phyloP scores from a whole-genome alignment of 2,113 vertebrate species.

The Perognathus longimembris region DNA sequence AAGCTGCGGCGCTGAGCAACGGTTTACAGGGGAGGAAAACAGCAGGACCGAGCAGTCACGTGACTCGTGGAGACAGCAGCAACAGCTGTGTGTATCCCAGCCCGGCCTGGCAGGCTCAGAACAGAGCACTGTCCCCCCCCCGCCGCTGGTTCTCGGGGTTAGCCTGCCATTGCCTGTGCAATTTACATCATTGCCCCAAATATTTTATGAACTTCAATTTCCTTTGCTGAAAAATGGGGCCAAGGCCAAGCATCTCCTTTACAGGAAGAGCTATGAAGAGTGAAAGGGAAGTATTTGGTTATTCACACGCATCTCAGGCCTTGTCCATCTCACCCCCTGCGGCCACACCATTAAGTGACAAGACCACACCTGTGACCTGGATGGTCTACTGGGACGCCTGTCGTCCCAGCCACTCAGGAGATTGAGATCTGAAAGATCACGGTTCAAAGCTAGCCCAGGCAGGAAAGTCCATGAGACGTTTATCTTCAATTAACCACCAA shows the following conservation, averaged over 20 bases:
- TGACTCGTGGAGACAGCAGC: no score
- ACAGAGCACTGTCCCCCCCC: accelerated
- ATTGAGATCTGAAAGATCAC: no score
- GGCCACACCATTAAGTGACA: no score
- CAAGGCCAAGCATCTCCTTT: background rate
- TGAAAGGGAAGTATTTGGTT: background rate
- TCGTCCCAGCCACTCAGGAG: no score
- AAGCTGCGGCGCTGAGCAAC: background rate
- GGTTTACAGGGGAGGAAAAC: no score
- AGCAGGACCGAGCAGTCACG: accelerated
- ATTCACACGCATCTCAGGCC: accelerated
- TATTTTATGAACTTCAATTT: background rate
- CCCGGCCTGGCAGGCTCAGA: accelerated
- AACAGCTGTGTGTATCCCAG: no score
- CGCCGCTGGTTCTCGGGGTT: accelerated
- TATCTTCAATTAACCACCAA: no score
- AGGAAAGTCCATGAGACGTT: no score
- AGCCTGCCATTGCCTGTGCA: background rate
- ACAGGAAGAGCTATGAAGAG: no score
- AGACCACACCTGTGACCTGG: no score
- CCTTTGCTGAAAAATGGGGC: background rate
- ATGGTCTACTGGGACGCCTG: no score
- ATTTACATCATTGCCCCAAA: background rate
- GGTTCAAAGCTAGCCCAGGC: no score
- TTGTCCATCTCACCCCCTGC: accelerated